phyloP scores from a whole-genome alignment of 2,113 vertebrate genomes.

The Anguilla japonica region DNA sequence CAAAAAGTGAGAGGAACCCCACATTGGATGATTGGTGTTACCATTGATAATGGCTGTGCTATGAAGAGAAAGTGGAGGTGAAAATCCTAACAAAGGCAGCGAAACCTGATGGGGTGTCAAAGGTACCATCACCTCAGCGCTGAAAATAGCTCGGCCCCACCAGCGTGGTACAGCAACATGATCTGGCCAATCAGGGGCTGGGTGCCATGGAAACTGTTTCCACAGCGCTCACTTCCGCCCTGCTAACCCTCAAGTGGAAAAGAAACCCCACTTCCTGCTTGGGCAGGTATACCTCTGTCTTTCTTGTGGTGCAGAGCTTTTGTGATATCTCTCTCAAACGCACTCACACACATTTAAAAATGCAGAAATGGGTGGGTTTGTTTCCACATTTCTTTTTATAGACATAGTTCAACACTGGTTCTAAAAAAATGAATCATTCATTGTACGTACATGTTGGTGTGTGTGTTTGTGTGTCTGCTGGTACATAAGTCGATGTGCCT shows the following conservation, averaged over 20 bases:
- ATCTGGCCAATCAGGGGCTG: neutral
- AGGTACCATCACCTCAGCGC: neutral
- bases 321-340: neutral
- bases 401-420: too few species aligned
- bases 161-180: neutral
- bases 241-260: neutral
- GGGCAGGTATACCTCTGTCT: neutral
- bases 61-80: neutral
- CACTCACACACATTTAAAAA: neutral
- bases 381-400: neutral
- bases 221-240: neutral
- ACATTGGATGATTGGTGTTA: neutral
- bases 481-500: neutral
- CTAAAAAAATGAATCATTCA: too few species aligned
- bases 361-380: neutral
- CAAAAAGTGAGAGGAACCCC: neutral
- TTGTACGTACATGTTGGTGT: neutral
- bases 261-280: constrained; percentile 8
- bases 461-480: neutral
- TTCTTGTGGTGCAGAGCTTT: neutral
- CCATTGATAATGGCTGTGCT: neutral
- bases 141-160: neutral
- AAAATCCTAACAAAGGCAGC: neutral
- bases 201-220: neutral
- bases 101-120: neutral